These are phyloP conservation scores for Teleogryllus occipitalis DNA, from an alignment of 1,140 invertebrate genomes.

Conservation along the genomic window DNA sequence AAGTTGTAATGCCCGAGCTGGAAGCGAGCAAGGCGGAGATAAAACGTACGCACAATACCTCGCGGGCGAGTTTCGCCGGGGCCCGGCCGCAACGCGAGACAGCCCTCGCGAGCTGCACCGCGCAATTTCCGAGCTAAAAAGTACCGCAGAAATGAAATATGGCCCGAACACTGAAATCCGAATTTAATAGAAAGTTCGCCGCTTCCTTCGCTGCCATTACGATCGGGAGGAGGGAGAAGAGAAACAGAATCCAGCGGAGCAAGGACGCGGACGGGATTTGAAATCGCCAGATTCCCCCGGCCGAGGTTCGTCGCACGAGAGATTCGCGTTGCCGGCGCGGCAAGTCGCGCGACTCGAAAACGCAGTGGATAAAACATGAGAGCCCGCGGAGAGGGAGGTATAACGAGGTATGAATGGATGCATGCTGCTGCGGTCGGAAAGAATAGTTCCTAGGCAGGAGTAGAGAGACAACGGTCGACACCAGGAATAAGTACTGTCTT, in stretches of 20 bases:
- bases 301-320: not conserved
- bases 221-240: no score
- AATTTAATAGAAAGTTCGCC: not conserved
- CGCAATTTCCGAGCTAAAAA: not conserved
- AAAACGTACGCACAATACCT: not conserved
- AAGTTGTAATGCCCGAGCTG: not conserved
- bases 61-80: no score
- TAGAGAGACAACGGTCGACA: no score
- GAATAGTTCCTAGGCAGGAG: no score
- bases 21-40: not conserved
- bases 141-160: not conserved
- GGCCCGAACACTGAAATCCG: not conserved
- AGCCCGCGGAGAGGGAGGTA: no score
- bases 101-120: not conserved
- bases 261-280: not conserved
- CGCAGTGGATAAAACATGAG: not conserved
- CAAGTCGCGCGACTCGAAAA: not conserved
- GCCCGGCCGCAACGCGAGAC: no score
- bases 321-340: no score
- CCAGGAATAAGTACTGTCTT: no score
- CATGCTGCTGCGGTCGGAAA: no score
- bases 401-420: no score
- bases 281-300: not conserved
- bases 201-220: not conserved
- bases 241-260: not conserved